Base-by-base conservation (phyloP, 2,888 invertebrate species). In the Eremobia ochroleuca region DNA sequence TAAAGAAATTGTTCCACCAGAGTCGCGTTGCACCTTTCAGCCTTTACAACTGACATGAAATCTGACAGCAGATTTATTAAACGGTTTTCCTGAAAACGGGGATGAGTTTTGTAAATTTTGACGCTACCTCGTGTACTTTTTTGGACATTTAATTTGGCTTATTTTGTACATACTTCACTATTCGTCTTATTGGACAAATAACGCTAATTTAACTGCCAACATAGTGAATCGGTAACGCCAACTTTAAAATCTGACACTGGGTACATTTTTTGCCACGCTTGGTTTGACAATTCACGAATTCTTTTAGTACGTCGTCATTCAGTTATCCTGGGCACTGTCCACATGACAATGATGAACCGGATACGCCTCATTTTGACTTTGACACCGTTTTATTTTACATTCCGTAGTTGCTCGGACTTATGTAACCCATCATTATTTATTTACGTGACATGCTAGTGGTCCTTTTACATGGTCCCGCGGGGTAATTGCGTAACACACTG, bases 321-420 rank as follows among this genome's bases (percentile, higher is more conserved):
- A 66, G 73, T 58, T 52, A 25, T 58, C 61, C 71, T 65, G 68
- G 77, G 37, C n/a, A 58, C 55, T 34, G 70, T 71, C 71, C 52
- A 68, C 64, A 61, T 70, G 64, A 68, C 77, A 61, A 52, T 71
- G 69, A 68, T 75, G 28, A 69, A 76, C 84, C 79, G 83, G 76
- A 85, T 79, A 77, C 78, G 70, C 52, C 80, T 77, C 79, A 76
- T 73, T 85, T 81, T 76, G 37, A 70, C 65, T 70, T 79, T 70
- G 70, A 75, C 69, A 67, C 59, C 61, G 55, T 81, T 81, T 75
- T 76, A 70, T 65, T 80, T 80, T 58, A 74, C 76, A 80, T 80
- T 68, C 61, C 43, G 8, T 65, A 61, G 67, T 76, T 31, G 55
- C 58, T 74, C 40, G n/a, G 11, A 68, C 59, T 62, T 68, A n/a